Evolutionary conservation across 2,113 vertebrate genomes (phyloP).

Genomic region (Solea solea): DNA sequence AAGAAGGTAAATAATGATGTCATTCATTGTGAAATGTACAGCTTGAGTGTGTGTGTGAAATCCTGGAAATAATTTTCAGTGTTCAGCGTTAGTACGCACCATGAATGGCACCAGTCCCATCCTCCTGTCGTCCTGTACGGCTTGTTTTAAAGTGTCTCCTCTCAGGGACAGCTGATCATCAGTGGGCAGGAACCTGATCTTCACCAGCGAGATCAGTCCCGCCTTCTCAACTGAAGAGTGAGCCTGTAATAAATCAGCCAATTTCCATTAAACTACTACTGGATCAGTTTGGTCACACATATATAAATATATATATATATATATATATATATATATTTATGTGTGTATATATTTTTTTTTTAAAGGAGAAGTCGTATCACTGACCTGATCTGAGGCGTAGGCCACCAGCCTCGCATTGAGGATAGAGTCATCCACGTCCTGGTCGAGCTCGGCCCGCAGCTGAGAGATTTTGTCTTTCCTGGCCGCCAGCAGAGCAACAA

Average conservation of each 20-base stretch:
- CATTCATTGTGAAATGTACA: too few relatives aligned
- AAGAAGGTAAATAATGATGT: too few relatives aligned
- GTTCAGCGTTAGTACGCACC: slow-evolving; percentile 77
- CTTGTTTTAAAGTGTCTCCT: slow-evolving; percentile 87
- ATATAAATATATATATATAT: too few relatives aligned
- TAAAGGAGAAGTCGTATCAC: background rate
- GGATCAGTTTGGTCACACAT: background rate
- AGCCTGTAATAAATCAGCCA: slow-evolving; percentile 79
- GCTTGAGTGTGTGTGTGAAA: too few relatives aligned
- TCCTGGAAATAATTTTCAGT: background rate
- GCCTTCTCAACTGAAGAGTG: slow-evolving; percentile 98
- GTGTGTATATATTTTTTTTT: too few relatives aligned
- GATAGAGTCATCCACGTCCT: slow-evolving; percentile 84
- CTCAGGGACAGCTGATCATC: slow-evolving; percentile 90
- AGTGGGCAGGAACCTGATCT: slow-evolving; percentile 90
- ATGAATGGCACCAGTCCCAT: slow-evolving; percentile 90
- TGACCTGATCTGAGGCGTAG: slow-evolving; percentile 94
- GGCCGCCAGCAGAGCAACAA: slow-evolving; percentile 91
- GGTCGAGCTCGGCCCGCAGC: slow-evolving; percentile 83
- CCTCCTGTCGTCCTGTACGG: slow-evolving; percentile 88
- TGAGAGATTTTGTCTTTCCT: slow-evolving; percentile 91
- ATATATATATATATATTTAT: too few relatives aligned
- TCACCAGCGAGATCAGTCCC: slow-evolving; percentile 93
- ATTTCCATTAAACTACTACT: background rate
- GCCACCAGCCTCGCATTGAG: slow-evolving; percentile 90